These are phyloP conservation scores for Drosophila hydei DNA, from an alignment of 1,140 invertebrate genomes.

Conservation along the genomic window DNA sequence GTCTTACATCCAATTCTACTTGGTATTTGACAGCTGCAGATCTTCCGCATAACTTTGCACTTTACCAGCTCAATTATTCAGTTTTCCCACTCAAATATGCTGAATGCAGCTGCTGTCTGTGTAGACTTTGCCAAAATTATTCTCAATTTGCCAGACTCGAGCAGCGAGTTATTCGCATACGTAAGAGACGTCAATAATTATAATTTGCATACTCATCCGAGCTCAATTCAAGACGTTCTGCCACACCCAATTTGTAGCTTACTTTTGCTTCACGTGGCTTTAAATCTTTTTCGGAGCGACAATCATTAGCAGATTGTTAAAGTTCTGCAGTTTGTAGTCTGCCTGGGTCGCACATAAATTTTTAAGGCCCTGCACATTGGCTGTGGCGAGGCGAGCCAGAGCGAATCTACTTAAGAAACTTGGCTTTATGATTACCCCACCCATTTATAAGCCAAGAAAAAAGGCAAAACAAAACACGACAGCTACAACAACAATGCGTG, in stretches of 20 bases:
- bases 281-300: not conserved
- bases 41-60: not conserved
- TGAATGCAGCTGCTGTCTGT: slow-evolving; percentile 1
- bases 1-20: too few relatives aligned
- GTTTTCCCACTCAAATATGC: slow-evolving; percentile 5
- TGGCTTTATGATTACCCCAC: slow-evolving; percentile 71
- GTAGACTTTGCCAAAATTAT: not conserved
- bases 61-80: not conserved
- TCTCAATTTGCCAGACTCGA: not conserved
- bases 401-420: slow-evolving; percentile 49
- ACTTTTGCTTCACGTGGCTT: not conserved
- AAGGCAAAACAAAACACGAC: slow-evolving; percentile 31
- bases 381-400: slow-evolving; percentile 1
- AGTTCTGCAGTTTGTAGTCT: slow-evolving; percentile 34
- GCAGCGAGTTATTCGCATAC: slow-evolving; percentile 13
- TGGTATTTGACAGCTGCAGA: not conserved
- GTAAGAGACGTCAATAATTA: not conserved
- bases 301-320: slow-evolving; percentile 40
- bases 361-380: slow-evolving; percentile 3
- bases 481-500: slow-evolving; percentile 44
- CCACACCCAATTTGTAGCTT: slow-evolving; percentile 19
- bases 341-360: slow-evolving; percentile 14
- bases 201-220: slow-evolving; percentile 49
- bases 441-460: slow-evolving; percentile 43
- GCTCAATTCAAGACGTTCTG: slow-evolving; percentile 23